These are phyloP conservation scores for Simalia tracyae DNA, from an alignment of 2,797 vertebrate genomes.

Conservation along the genomic window DNA sequence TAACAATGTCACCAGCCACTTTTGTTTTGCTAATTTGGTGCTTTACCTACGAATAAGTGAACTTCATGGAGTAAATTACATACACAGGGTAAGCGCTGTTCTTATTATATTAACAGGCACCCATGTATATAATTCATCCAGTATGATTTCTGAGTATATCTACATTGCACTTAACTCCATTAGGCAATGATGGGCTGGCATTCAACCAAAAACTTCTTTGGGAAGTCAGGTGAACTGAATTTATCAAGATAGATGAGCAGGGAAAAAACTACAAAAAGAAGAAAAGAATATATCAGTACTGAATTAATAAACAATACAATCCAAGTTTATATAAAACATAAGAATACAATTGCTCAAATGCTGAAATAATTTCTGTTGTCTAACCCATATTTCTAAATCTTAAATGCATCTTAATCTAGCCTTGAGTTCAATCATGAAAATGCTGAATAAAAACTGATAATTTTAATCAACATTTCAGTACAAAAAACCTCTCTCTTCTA, in stretches of 20 bases:
- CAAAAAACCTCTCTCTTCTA: neutral
- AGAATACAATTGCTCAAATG: constrained; percentile 39
- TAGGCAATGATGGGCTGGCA: constrained; percentile 50
- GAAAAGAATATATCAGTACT: neutral
- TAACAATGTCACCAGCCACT: constrained; percentile 61
- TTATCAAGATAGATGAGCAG: neutral
- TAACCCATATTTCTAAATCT: constrained; percentile 24
- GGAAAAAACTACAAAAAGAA: neutral
- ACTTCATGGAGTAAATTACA: constrained; percentile 61
- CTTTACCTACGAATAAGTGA: constrained; percentile 60
- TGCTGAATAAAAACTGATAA: neutral
- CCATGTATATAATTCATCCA: constrained; percentile 54
- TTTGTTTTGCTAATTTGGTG: constrained; percentile 62
- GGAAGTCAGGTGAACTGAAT: constrained; percentile 1
- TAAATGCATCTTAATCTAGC: constrained; percentile 12
- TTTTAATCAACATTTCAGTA: neutral
- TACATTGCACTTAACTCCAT: constrained; percentile 50
- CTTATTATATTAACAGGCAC: constrained; percentile 57
- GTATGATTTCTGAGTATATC: constrained; percentile 38
- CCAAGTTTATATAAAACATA: neutral
- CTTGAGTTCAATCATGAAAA: neutral
- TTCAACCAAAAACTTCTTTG: constrained; percentile 48
- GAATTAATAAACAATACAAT: constrained; percentile 1
- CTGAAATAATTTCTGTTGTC: constrained; percentile 17
- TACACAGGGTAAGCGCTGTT: constrained; percentile 51